Evolutionary conservation across 2,888 invertebrate species (phyloP), one percentile per base, ranked within the genome.

Genomic region (Ypsolopha scabrella): DNA sequence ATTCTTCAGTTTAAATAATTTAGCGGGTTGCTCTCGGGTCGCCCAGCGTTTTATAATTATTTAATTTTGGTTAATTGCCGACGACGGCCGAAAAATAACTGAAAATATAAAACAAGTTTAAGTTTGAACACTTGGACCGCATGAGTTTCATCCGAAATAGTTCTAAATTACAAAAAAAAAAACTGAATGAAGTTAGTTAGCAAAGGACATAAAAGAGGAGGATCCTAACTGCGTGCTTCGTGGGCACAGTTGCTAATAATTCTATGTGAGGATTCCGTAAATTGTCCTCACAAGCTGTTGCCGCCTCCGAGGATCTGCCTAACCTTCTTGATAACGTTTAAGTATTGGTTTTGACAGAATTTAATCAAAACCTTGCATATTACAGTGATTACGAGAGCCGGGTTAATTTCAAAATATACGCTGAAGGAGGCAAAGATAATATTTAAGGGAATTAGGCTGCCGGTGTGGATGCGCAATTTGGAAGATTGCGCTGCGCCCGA

Each of bases 341-440:
- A 85, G 77, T 83, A 82, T 85, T 86, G 80, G 81, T 81, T 86
- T 85, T 82, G 74, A 67, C 58, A 60, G 67, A 76, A 71, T 81
- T 85, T 83, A 82, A 86, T 86, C 82, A 80, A 80, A 80, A 79
- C 67, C 62, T 53, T 53, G 62, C 61, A 64, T 74, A 83, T 83
- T 69, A 82, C 74, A 76, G 80, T 82, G 63, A 83, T 85, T 82
- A 81, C 66, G 53, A 53, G 63, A 63, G 60, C 57, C 60, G 68
- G 73, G 76, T 77, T 81, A 80, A 82, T 83, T 81, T 78, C 70
- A 80, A 83, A 82, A 80, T 82, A 78, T 81, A 75, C 75, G 75
- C 79, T 77, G 75, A 79, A 79, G 68, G 67, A 74, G 70, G 74
- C 70, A 75, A 82, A 77, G 82, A 81, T 78, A 68, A 77, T 81